phyloP scores from a whole-genome alignment of 2,797 vertebrate genomes.

The Characodon lateralis region DNA sequence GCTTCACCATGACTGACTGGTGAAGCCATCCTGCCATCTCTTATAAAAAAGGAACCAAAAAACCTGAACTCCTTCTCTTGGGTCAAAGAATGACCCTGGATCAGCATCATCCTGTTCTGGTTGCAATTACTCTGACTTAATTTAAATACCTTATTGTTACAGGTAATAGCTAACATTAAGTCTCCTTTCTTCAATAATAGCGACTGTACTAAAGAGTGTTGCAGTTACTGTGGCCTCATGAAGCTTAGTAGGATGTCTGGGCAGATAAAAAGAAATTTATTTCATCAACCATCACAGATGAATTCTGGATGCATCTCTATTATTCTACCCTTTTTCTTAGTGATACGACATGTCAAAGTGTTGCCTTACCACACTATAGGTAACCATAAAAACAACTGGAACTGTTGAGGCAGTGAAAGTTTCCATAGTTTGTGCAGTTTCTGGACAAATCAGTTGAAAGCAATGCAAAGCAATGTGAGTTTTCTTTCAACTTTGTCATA shows the following conservation, averaged over 20 bases:
- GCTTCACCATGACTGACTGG: not conserved
- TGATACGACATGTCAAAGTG: constrained; percentile 36
- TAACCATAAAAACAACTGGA: constrained; percentile 17
- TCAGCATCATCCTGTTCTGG: no score
- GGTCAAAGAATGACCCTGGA: no score
- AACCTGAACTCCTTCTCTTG: constrained; percentile 4
- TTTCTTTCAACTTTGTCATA: constrained; percentile 38
- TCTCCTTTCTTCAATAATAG: not conserved
- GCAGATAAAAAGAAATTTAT: not conserved
- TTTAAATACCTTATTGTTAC: not conserved
- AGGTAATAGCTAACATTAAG: not conserved
- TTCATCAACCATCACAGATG: not conserved
- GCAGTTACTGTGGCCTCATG: not conserved
- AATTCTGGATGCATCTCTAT: not conserved
- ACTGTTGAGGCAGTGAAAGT: constrained; percentile 24
- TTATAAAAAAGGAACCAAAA: not conserved
- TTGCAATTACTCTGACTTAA: not conserved
- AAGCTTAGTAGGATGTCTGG: not conserved
- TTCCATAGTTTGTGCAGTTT: constrained; percentile 44
- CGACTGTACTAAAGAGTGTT: not conserved
- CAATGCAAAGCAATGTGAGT: constrained; percentile 48
- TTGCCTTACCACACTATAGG: constrained; percentile 19
- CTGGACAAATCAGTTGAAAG: constrained; percentile 53
- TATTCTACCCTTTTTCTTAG: constrained; percentile 30
- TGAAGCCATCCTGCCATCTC: not conserved